Percentiles rank a stretch among this genome's conserved stretches.
Conservation (phyloP, 2,113 vertebrate species). For the Panthera leo region DNA sequence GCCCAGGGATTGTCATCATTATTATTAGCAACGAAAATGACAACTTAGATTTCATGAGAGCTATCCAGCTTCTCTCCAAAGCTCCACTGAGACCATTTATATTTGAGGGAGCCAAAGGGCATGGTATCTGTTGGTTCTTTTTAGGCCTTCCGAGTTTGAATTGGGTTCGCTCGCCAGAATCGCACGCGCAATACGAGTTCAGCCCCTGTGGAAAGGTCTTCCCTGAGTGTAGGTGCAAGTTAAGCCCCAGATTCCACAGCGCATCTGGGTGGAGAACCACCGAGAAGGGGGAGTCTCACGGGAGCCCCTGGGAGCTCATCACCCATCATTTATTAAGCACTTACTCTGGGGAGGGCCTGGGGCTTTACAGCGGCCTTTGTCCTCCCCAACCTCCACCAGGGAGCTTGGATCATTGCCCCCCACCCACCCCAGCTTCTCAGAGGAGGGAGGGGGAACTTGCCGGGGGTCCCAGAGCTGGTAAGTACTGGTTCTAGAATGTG, state of each 20-base stretch:
- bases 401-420: fast-evolving
- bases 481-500: too few species aligned
- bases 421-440: neutral
- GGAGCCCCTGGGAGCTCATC: neutral
- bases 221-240: neutral
- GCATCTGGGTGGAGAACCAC: fast-evolving
- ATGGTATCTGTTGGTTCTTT: neutral
- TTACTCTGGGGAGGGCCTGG: neutral
- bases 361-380: fast-evolving
- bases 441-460: neutral
- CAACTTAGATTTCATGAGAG: neutral
- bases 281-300: neutral
- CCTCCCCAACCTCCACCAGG: fast-evolving
- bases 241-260: neutral
- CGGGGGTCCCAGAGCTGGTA: neutral
- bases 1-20: neutral
- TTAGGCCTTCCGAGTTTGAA: neutral
- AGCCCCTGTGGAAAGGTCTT: neutral
- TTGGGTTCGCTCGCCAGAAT: neutral
- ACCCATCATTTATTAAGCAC: neutral
- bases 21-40: conserved; percentile 20
- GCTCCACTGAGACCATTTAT: neutral
- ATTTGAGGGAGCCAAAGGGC: neutral
- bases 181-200: neutral
- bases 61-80: neutral